phyloP scores from a whole-genome alignment of 2,888 invertebrate species.

The Toxonevra muliebris region DNA sequence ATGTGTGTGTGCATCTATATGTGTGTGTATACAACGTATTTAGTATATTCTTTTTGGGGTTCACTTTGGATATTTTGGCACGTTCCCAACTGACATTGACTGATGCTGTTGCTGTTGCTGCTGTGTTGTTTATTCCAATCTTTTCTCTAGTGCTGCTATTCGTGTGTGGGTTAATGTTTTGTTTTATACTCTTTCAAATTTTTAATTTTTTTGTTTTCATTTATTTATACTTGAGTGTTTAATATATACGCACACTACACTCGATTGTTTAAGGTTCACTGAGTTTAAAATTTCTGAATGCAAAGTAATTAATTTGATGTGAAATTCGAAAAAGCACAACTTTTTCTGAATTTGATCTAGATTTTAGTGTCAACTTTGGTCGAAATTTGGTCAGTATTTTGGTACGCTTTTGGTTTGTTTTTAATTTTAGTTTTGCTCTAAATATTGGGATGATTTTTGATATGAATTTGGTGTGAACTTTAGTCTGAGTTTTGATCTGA shows the following conservation, averaged over 20 bases:
- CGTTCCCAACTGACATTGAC: conserved; percentile 57
- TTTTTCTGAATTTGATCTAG: too few species aligned
- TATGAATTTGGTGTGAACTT: too few species aligned
- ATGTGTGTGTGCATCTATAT: not conserved
- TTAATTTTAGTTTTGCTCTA: too few species aligned
- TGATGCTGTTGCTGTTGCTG: conserved; percentile 48
- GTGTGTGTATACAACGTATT: conserved; percentile 1
- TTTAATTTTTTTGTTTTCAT: conserved; percentile 18
- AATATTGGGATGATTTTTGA: too few species aligned
- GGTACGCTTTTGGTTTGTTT: too few species aligned
- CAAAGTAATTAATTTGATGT: too few species aligned
- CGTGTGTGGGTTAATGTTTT: conserved; percentile 51
- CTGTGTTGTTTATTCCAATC: not conserved
- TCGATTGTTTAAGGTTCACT: not conserved
- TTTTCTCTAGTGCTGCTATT: conserved; percentile 16
- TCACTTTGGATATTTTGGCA: conserved; percentile 45
- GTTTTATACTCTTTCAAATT: conserved; percentile 42
- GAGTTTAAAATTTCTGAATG: not conserved
- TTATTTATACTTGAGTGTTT: not conserved
- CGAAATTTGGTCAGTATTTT: too few species aligned
- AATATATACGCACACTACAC: not conserved
- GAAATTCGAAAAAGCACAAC: too few species aligned
- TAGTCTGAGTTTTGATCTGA: too few species aligned
- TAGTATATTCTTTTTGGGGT: conserved; percentile 31
- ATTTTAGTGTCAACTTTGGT: too few species aligned